These are phyloP conservation scores for Petrosia ficiformis DNA, from an alignment of 37 sponge, comb jelly and placozoan genomes.

Conservation along the genomic window DNA sequence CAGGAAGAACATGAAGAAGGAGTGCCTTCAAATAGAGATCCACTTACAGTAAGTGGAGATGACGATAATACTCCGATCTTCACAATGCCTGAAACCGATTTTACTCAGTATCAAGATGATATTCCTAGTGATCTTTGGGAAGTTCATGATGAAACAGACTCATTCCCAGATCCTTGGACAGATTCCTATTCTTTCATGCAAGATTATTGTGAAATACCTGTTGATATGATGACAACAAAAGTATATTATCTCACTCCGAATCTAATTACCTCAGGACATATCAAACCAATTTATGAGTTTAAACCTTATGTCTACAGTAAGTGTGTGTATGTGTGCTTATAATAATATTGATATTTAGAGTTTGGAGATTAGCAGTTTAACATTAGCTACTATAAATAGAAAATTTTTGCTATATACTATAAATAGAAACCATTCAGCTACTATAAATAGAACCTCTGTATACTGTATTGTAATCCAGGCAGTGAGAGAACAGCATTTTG, in stretches of 20 bases:
- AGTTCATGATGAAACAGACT: slow-evolving; percentile 4
- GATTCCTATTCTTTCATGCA: slow-evolving; percentile 40
- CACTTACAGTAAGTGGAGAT: not conserved
- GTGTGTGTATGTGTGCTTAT: not conserved
- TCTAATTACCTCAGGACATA: slow-evolving; percentile 19
- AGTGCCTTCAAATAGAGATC: not conserved
- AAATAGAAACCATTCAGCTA: no score
- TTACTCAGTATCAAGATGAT: not conserved
- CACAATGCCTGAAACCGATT: not conserved
- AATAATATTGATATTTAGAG: no score
- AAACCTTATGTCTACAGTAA: slow-evolving; percentile 44
- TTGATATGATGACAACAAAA: not conserved
- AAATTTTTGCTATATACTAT: not conserved
- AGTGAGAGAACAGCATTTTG: not conserved
- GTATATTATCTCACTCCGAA: slow-evolving; percentile 47
- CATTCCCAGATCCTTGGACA: slow-evolving; percentile 41
- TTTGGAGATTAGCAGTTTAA: no score
- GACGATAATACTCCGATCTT: not conserved
- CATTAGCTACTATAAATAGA: no score
- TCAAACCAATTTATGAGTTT: slow-evolving; percentile 25
- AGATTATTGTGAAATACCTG: slow-evolving; percentile 20
- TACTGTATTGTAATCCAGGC: no score
- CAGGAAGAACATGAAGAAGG: slow-evolving; percentile 10
- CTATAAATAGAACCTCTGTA: no score
- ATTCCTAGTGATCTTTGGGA: slow-evolving; percentile 40